Conservation (phyloP, 2,113 vertebrate genomes). For the Leptobrachium leishanense region DNA sequence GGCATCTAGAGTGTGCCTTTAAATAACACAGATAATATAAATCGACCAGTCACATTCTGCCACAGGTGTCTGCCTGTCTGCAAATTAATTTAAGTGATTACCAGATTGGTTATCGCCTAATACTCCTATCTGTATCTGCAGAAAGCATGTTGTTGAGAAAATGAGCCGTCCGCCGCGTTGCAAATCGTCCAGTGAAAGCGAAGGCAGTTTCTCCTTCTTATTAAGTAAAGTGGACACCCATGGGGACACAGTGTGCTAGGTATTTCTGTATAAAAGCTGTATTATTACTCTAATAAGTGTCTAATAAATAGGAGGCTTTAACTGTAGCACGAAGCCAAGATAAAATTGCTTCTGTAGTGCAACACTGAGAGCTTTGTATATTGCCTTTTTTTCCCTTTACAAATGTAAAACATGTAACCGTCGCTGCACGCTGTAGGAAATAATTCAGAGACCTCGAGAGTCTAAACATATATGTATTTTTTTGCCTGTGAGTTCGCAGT, state of each 20-base stretch:
- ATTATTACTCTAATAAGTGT: slow-evolving; percentile 47
- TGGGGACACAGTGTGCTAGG: slow-evolving; percentile 37
- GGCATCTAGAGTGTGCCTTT: no score
- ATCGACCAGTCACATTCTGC: no score
- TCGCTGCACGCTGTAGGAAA: slow-evolving; percentile 4
- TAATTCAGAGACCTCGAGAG: not conserved
- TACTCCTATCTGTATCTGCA: slow-evolving; percentile 7
- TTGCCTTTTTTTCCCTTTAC: no score
- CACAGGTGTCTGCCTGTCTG: not conserved
- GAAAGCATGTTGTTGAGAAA: slow-evolving; percentile 8
- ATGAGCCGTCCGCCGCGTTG: slow-evolving; percentile 20
- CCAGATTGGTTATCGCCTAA: not conserved
- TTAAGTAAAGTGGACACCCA: slow-evolving; percentile 44
- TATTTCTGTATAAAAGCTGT: slow-evolving; percentile 30
- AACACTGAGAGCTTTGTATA: slow-evolving; percentile 30
- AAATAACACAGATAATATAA: no score
- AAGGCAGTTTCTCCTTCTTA: slow-evolving; percentile 23
- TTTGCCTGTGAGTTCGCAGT: not conserved
- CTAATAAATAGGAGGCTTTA: slow-evolving; percentile 28
- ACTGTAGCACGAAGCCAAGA: slow-evolving; percentile 30
- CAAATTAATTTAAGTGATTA: not conserved
- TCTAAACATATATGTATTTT: not conserved
- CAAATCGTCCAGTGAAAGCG: slow-evolving; percentile 1
- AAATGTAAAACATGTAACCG: no score
- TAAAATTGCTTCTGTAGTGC: slow-evolving; percentile 23